A percentile compares a stretch with the other conserved stretches of the same genome.
Conservation (phyloP, 2,113 vertebrate genomes). For the Entosphenus tridentatus region DNA sequence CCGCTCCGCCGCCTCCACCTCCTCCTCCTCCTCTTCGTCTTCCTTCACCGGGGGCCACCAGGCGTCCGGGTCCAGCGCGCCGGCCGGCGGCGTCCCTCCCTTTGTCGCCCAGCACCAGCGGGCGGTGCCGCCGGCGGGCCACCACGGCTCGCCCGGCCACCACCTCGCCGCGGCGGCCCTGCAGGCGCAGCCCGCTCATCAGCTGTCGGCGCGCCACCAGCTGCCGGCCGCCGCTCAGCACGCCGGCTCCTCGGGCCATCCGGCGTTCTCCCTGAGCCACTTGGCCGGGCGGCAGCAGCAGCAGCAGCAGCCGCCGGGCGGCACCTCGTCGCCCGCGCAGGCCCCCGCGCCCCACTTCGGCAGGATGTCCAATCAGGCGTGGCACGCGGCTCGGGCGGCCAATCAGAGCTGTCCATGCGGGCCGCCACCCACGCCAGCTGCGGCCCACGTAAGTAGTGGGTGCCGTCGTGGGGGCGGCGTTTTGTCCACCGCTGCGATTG, state of each 20-base stretch:
- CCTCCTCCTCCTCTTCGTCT: conserved; percentile 17
- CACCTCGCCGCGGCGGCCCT: conserved; percentile 23
- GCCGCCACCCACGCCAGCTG: too few species aligned
- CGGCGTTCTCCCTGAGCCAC: conserved; percentile 14
- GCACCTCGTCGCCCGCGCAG: conserved; percentile 13
- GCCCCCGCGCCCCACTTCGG: too few species aligned
- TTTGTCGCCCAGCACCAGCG: conserved; percentile 16
- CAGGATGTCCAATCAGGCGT: too few species aligned
- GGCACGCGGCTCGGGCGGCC: too few species aligned
- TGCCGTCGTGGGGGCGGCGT: too few species aligned
- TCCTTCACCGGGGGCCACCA: conserved; percentile 16
- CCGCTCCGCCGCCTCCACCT: conserved; percentile 18
- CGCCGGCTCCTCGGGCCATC: conserved; percentile 36
- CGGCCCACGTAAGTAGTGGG: too few species aligned
- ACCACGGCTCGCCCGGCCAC: conserved; percentile 14
- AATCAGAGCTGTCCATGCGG: too few species aligned
- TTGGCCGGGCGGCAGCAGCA: conserved; percentile 32
- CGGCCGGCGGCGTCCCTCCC: conserved; percentile 16
- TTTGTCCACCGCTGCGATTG: too few species aligned
- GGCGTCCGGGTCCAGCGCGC: conserved; percentile 20
- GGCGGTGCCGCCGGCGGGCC: conserved; percentile 13
- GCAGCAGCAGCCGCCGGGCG: conserved; percentile 20
- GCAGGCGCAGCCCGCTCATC: too few species aligned
- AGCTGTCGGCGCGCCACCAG: too few species aligned
- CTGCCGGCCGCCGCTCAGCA: conserved; percentile 28